These are phyloP conservation scores for Nomada flava DNA, from an alignment of 2,888 invertebrate species.

Conservation along the genomic window DNA sequence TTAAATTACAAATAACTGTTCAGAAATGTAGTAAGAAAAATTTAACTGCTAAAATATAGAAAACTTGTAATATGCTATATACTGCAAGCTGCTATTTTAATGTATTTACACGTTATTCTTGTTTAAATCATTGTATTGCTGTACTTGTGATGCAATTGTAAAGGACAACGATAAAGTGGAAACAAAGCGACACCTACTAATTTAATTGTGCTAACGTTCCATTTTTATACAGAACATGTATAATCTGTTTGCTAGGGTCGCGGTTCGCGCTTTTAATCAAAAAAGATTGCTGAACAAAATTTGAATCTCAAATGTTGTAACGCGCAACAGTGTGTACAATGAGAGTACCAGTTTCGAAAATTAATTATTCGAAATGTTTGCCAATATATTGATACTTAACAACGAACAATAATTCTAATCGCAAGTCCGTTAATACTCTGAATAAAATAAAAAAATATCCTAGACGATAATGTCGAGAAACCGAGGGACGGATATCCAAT, in stretches of 20 bases:
- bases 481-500: slow-evolving; percentile 31
- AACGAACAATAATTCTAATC: slow-evolving; percentile 33
- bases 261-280: slow-evolving; percentile 42
- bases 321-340: slow-evolving; percentile 41
- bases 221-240: slow-evolving; percentile 56
- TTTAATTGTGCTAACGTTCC: slow-evolving; percentile 45
- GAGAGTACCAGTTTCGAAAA: slow-evolving; percentile 34
- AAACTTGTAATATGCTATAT: slow-evolving; percentile 53
- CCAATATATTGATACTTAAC: slow-evolving; percentile 7
- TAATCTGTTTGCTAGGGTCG: slow-evolving; percentile 66
- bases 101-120: slow-evolving; percentile 63
- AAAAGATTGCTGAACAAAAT: slow-evolving; percentile 34
- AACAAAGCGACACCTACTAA: slow-evolving; percentile 40
- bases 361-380: slow-evolving; percentile 8
- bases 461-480: slow-evolving; percentile 15
- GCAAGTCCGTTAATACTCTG: slow-evolving; percentile 13
- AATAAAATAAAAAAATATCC: background rate
- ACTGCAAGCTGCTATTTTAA: slow-evolving; percentile 48
- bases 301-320: slow-evolving; percentile 36
- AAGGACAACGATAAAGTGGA: slow-evolving; percentile 35
- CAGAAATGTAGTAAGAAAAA: slow-evolving; percentile 63
- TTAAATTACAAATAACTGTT: slow-evolving; percentile 57
- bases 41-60: slow-evolving; percentile 56
- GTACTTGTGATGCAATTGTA: slow-evolving; percentile 43
- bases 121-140: slow-evolving; percentile 21